Base-by-base conservation (phyloP, 2,888 invertebrate genomes). In the Griposia aprilina region DNA sequence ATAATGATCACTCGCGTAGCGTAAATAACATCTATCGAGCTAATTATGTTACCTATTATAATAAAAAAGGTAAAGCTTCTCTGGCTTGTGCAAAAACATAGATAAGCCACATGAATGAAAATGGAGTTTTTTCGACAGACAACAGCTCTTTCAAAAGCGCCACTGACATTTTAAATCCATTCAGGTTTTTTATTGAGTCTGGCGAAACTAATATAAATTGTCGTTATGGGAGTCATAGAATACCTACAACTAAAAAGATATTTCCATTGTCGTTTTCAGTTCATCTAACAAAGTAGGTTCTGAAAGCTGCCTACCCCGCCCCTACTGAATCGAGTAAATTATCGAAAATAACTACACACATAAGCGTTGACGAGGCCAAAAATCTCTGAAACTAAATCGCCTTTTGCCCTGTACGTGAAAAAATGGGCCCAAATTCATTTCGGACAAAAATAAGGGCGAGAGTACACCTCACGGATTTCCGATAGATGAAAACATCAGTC, bases 401-500 rank as follows among this genome's bases (percentile, higher is more conserved):
- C 63, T 73, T 79, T 70, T 48, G 76, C 57, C 23, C 57, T 8
- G 6, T 62, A 57, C 36, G 60, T 78, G 36, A 78, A 79, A 86
- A 87, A 82, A 77, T 65, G 26, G 26, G 26, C 30, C 26, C 68
- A 45, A 84, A 83, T 83, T 77, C 68, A 72, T 88, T 80, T 82
- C 59, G 48, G 30, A 72, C 74, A 79, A 65, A 82, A 85, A 83
- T 87, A 74, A 86, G 73, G 65, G 77, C 65, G 78, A 78, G 82
- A 71, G 69, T 80, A 87, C 84, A 86, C 88, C 84, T 86, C 76
- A 84, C 83, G 81, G 84, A 89, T 90, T 85, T 80, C 79, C 84
- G 80, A 90, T 89, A 77, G 84, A 89, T 87, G 86, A 84, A 88
- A 84, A 80, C 89, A 91, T 91, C 86, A 87, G 77, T 91, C 89